A percentile compares a stretch with the other conserved stretches of the same genome.
These are phyloP conservation scores for Oreocharis arfaki DNA, from an alignment of 2,113 vertebrate genomes.

Conservation along the genomic window DNA sequence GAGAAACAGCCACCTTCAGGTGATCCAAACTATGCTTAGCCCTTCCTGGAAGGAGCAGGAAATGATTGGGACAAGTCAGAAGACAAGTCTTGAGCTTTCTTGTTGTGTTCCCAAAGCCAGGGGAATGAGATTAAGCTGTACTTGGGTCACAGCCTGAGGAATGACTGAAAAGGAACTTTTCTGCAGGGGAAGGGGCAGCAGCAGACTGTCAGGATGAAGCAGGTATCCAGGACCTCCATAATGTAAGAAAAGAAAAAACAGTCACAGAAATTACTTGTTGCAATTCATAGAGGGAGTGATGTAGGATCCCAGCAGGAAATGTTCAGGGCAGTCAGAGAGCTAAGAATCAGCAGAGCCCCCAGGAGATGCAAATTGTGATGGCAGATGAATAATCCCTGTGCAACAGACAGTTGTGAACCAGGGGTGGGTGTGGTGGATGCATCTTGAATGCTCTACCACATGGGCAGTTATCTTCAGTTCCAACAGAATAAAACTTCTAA, in stretches of 20 bases:
- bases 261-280: neutral
- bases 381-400: neutral
- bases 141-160: neutral
- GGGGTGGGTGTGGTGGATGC: neutral
- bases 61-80: neutral
- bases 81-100: rapidly evolving
- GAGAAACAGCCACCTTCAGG: neutral
- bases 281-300: neutral
- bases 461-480: neutral
- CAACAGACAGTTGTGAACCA: neutral
- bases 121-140: neutral
- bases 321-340: neutral
- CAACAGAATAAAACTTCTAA: neutral
- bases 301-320: neutral
- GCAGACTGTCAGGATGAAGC: neutral
- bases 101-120: neutral
- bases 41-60: neutral
- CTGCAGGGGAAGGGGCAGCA: neutral
- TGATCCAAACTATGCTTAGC: neutral
- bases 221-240: neutral
- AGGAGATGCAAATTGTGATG: neutral
- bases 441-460: neutral
- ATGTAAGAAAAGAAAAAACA: neutral
- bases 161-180: neutral
- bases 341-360: neutral